Percentiles rank a stretch among this genome's conserved stretches.
Conservation (phyloP, 2,888 invertebrate genomes). For the Leucania comma region DNA sequence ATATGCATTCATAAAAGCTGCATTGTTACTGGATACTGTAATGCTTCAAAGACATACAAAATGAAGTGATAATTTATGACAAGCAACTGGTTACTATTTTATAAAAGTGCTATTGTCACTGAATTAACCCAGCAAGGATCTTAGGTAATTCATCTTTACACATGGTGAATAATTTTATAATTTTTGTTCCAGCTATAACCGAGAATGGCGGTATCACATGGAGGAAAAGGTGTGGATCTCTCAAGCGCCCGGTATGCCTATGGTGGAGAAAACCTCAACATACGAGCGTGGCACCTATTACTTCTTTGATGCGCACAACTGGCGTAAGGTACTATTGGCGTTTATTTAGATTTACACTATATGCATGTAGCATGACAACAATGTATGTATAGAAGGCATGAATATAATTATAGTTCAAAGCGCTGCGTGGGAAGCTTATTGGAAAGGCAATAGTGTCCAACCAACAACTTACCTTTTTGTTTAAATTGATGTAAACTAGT, state of each 20-base stretch:
- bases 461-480: no score
- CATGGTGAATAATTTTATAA: background rate
- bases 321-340: slow-evolving; percentile 94
- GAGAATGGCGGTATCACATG: slow-evolving; percentile 99
- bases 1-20: background rate
- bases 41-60: slow-evolving; percentile 11
- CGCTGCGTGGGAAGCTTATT: background rate
- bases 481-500: no score
- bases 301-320: slow-evolving; percentile 99
- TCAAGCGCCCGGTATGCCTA: slow-evolving; percentile 98
- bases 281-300: slow-evolving; percentile 99
- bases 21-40: slow-evolving; percentile 2
- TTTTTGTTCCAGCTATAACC: slow-evolving; percentile 94
- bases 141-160: background rate
- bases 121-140: background rate
- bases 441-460: background rate
- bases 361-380: slow-evolving; percentile 27
- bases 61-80: background rate
- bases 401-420: background rate
- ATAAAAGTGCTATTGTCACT: slow-evolving; percentile 3
- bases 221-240: slow-evolving; percentile 99
- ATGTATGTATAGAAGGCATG: background rate
- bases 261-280: slow-evolving; percentile 98
- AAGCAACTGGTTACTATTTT: background rate
- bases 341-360: slow-evolving; percentile 46